Evolutionary conservation across 2,113 vertebrate genomes (phyloP).

Genomic region (Pituophis catenifer): DNA sequence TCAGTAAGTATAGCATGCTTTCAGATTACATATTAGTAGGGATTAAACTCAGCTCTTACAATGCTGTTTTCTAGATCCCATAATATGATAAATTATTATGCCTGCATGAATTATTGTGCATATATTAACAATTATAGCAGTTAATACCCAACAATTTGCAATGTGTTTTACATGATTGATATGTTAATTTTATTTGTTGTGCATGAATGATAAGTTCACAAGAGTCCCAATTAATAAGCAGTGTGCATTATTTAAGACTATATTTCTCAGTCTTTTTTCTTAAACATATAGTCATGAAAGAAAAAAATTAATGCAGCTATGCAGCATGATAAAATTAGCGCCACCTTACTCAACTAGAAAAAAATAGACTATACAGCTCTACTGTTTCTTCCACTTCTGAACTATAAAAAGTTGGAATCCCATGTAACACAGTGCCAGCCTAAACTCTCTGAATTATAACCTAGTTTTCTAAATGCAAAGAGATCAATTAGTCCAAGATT

Average conservation of each 20-base stretch:
- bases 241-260: conserved; percentile 5
- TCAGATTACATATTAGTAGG: background rate
- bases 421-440: background rate
- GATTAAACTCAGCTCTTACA: background rate
- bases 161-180: background rate
- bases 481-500: background rate
- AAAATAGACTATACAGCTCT: background rate
- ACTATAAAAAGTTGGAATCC: background rate
- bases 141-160: background rate
- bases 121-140: background rate
- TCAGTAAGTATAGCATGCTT: background rate
- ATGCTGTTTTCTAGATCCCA: background rate
- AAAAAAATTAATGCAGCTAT: conserved; percentile 9
- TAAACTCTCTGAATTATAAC: background rate
- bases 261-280: background rate
- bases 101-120: background rate
- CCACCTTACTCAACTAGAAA: background rate
- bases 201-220: background rate
- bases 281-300: background rate
- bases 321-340: conserved; percentile 33
- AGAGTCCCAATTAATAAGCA: background rate
- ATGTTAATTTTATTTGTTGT: background rate
- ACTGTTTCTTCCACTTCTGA: background rate
- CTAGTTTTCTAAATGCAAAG: background rate
- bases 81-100: background rate